These are phyloP conservation scores for Denticeps clupeoides DNA, from an alignment of 2,797 vertebrate genomes.

Conservation along the genomic window DNA sequence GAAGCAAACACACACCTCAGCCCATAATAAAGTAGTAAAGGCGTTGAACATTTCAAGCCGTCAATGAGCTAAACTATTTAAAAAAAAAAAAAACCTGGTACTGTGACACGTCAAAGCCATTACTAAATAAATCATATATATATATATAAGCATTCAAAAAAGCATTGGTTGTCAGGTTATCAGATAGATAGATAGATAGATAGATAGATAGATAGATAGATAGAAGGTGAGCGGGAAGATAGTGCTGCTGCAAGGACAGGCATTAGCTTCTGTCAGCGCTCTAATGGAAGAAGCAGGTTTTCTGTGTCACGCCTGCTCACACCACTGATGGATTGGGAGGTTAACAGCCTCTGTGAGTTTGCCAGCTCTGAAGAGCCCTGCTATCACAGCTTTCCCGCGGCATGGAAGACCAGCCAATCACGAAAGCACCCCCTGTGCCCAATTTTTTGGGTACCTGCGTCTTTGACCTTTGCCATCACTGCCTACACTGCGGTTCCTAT, in stretches of 20 bases:
- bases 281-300: conserved; percentile 51
- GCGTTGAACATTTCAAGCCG: too few relatives aligned
- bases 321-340: conserved; percentile 45
- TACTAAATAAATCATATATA: too few relatives aligned
- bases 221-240: conserved; percentile 19
- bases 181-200: background rate
- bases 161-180: background rate
- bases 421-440: conserved; percentile 1
- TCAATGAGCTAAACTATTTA: too few relatives aligned
- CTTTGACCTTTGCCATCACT: too few relatives aligned
- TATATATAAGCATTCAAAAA: too few relatives aligned
- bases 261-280: conserved; percentile 38
- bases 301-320: conserved; percentile 44
- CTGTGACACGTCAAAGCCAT: too few relatives aligned
- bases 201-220: conserved; percentile 14
- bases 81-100: too few relatives aligned
- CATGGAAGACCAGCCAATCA: conserved; percentile 22
- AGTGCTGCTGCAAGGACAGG: conserved; percentile 23
- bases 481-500: too few relatives aligned
- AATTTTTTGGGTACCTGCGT: conserved; percentile 19
- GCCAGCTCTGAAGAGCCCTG: conserved; percentile 24
- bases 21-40: too few relatives aligned
- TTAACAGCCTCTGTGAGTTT: conserved; percentile 36
- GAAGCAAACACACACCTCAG: too few relatives aligned
- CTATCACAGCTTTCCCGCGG: conserved; percentile 24